These are phyloP conservation scores for Sebastiscus albofasciatus DNA, from an alignment of 2,797 vertebrate species.

Conservation along the genomic window DNA sequence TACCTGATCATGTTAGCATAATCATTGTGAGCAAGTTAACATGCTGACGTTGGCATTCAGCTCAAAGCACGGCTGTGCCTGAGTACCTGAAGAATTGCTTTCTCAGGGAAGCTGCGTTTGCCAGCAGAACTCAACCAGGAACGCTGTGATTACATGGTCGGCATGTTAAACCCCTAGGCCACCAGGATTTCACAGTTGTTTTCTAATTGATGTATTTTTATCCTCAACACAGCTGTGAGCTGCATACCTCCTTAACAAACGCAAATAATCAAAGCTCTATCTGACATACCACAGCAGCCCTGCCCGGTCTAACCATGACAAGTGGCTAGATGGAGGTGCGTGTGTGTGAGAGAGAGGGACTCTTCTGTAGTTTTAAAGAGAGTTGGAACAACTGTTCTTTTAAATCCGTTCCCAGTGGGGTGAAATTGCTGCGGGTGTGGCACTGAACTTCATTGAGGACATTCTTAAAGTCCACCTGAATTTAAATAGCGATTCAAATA, in stretches of 20 bases:
- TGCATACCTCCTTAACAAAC: constrained; percentile 11
- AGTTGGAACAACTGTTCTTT: constrained; percentile 38
- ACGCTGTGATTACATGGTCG: neutral
- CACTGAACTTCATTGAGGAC: neutral
- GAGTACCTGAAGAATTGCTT: neutral
- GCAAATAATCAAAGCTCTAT: constrained; percentile 17
- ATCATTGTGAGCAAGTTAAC: neutral
- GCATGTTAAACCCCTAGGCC: neutral
- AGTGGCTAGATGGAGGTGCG: neutral
- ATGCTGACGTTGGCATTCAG: neutral
- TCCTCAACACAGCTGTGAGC: constrained; percentile 26
- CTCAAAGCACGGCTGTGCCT: neutral
- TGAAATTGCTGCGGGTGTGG: neutral
- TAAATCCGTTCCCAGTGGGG: neutral
- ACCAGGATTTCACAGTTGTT: constrained; percentile 18
- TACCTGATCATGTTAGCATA: neutral
- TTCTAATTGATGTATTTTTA: constrained; percentile 28
- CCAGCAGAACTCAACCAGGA: no score
- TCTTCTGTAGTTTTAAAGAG: neutral
- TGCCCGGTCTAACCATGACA: constrained; percentile 22
- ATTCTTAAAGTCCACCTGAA: neutral
- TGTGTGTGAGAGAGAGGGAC: neutral
- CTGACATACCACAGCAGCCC: constrained; percentile 29
- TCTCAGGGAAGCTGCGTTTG: neutral
- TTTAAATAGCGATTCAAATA: neutral